Percentiles rank a stretch among this genome's conserved stretches.
These are phyloP conservation scores for Nipponacmea schrenckii DNA, from an alignment of 2,888 invertebrate genomes.

Conservation along the genomic window DNA sequence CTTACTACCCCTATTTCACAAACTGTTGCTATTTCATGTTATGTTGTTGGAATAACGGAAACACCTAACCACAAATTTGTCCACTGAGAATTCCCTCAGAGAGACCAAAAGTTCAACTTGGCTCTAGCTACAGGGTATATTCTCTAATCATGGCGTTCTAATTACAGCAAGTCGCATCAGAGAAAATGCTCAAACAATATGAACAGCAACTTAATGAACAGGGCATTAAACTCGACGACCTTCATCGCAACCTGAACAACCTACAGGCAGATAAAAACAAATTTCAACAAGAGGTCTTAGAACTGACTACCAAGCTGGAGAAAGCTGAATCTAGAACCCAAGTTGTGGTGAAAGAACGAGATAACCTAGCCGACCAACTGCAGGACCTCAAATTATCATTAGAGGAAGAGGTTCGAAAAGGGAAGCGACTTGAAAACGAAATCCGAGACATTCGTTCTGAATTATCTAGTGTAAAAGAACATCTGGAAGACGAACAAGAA, in stretches of 20 bases:
- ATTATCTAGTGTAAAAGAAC: background rate
- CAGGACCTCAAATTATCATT: background rate
- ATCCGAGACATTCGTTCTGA: background rate
- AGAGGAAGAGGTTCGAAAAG: background rate
- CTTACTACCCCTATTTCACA: too few species aligned
- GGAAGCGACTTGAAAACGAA: background rate
- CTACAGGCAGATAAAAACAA: background rate
- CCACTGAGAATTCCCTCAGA: too few species aligned
- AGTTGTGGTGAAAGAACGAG: background rate
- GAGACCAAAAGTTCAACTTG: too few species aligned
- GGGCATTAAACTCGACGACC: background rate
- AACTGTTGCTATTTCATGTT: too few species aligned
- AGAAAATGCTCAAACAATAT: background rate
- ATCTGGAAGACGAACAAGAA: background rate
- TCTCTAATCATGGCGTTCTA: too few species aligned
- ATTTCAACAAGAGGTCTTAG: background rate
- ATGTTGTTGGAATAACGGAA: too few species aligned
- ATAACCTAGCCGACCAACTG: background rate
- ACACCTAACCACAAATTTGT: too few species aligned
- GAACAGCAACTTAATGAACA: background rate
- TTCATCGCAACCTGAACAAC: background rate
- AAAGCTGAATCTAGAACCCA: background rate
- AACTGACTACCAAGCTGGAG: conserved; percentile 3
- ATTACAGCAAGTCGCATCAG: background rate
- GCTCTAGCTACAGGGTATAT: too few species aligned